These are phyloP conservation scores for Tragelaphus strepsiceros DNA, from an alignment of 2,113 vertebrate genomes.

Conservation along the genomic window DNA sequence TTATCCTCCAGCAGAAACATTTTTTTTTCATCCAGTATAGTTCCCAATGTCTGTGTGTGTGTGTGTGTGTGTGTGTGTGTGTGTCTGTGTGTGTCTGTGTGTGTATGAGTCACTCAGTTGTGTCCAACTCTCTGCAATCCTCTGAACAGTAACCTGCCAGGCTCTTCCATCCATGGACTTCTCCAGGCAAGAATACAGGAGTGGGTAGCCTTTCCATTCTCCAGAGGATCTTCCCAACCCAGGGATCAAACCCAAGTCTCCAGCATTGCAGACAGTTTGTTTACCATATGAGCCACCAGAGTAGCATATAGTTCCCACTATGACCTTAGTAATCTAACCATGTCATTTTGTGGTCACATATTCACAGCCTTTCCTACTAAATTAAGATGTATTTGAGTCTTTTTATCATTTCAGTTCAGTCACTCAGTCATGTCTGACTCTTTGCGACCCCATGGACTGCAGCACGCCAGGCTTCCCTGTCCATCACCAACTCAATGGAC, in stretches of 20 bases:
- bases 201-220: background rate
- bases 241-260: background rate
- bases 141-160: background rate
- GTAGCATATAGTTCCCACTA: background rate
- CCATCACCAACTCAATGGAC: background rate
- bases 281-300: background rate
- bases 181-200: background rate
- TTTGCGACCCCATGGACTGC: rapidly evolving
- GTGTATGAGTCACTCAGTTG: background rate
- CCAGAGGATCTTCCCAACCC: background rate
- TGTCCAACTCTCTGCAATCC: background rate
- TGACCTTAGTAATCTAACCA: background rate
- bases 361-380: background rate
- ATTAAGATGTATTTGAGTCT: constrained; percentile 5
- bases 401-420: background rate
- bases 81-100: no score
- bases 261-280: background rate
- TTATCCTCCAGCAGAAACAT: background rate
- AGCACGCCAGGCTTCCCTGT: background rate
- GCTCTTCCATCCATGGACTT: background rate
- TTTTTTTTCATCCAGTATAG: background rate
- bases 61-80: background rate
- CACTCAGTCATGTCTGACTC: background rate
- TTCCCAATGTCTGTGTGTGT: background rate
- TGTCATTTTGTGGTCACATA: background rate